Evolutionary conservation across 1,140 invertebrate species (phyloP), one percentile per base, ranked within the genome.

Genomic region (Stratiolaelaps scimitus): DNA sequence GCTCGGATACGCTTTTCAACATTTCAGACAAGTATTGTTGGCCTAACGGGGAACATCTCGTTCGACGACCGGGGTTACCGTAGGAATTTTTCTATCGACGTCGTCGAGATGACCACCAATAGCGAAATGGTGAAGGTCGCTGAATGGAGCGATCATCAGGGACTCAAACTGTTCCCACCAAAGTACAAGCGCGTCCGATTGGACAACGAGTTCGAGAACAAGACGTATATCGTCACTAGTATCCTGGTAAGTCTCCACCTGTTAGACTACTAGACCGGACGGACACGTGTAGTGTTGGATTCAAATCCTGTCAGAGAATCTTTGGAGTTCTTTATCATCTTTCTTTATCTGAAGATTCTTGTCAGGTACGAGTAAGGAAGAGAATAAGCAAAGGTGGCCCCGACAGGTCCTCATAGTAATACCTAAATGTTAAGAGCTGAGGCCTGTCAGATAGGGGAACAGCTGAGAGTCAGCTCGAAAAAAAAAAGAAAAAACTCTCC

Each of bases 71-170:
- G 85, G 70, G 91, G 91, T 43, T 81, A 85, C 71, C 78, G 92
- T 67, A 81, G 85, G 70, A 92, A 94, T 78, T 94, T 93, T 73
- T 88, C 88, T 1, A 80, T 96, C 30, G 89, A 93, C 73, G 84
- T 95, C 20, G 85, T 95, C 68, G 89, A 94, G 76, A 87, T 95
- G 83, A 92, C 87, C 0, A 83, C 88, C 47, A 88, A 89, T 72
- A 88, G 85, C 72, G 87, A 83, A n/a, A 85, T 86, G 80, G 82
- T 79, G 30, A 90, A 90, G 81, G 88, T 93, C 4, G 92, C 89
- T 7, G 85, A 89, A 73, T 95, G 92, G 92, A 86, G 83, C 15
- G 87, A 92, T 69, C 81, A 84, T 64, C 78, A 78, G 45, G 89
- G 90, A 7, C 83, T 93, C 69, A 82, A 80, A 65, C 79, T 85